A percentile compares a stretch with the other conserved stretches of the same genome.
Evolutionary conservation across 23 tunicate genomes (phyloP).

Genomic region (Trididemnum nubilum): DNA sequence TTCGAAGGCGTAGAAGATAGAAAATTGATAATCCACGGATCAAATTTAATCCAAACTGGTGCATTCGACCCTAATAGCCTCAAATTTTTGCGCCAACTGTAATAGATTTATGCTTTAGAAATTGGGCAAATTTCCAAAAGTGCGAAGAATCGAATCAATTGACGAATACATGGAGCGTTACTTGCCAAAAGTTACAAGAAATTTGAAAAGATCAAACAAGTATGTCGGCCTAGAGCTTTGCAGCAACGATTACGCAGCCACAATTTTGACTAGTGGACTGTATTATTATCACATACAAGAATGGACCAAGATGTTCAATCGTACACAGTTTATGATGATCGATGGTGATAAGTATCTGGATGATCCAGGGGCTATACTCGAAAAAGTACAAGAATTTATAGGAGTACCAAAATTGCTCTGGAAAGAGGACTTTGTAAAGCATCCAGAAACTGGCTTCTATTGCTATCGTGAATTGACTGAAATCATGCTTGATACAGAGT

Average conservation of each 20-base stretch:
- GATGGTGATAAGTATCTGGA: slow-evolving; percentile 24
- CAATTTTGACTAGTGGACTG: slow-evolving; percentile 16
- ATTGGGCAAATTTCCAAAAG: not conserved
- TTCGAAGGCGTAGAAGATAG: too few species aligned
- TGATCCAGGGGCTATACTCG: slow-evolving; percentile 26
- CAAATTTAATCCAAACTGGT: too few species aligned
- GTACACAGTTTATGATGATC: slow-evolving; percentile 9
- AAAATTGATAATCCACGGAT: too few species aligned
- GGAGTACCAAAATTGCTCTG: slow-evolving; percentile 29
- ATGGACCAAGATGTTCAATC: slow-evolving; percentile 20
- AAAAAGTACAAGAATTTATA: slow-evolving; percentile 34
- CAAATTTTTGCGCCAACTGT: too few species aligned
- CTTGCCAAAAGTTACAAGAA: slow-evolving; percentile 20
- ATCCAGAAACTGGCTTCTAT: slow-evolving; percentile 35
- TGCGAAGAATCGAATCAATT: not conserved
- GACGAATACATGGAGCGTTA: slow-evolving; percentile 2
- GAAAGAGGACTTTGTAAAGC: slow-evolving; percentile 37
- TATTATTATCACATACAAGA: not conserved
- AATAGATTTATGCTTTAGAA: not conserved
- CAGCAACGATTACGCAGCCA: not conserved
- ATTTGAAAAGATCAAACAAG: not conserved
- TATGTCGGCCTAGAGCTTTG: not conserved
- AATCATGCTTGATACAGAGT: not conserved
- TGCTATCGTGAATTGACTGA: slow-evolving; percentile 13
- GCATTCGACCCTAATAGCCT: too few species aligned